A percentile compares a stretch with the other conserved stretches of the same genome.
These are phyloP conservation scores for Cremastinae sp. DNA, from an alignment of 2,888 invertebrate genomes.

Conservation along the genomic window DNA sequence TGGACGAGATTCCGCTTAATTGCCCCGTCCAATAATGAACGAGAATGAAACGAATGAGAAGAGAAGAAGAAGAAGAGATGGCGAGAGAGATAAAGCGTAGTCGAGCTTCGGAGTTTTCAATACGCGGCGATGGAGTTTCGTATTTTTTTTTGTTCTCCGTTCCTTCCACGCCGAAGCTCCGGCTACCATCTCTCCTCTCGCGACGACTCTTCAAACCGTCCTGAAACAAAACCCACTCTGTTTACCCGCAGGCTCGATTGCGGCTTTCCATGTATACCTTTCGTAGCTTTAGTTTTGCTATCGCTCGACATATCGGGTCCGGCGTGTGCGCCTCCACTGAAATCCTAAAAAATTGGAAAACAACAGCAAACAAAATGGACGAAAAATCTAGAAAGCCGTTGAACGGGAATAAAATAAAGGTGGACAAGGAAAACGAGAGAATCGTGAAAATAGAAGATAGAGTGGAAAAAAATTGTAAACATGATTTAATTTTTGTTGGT, in stretches of 20 bases:
- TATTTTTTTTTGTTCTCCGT: slow-evolving; percentile 7
- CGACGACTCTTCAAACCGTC: slow-evolving; percentile 48
- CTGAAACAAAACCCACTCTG: slow-evolving; percentile 50
- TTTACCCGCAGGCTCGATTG: slow-evolving; percentile 58
- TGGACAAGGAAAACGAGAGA: slow-evolving; percentile 18
- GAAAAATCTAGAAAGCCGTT: neutral
- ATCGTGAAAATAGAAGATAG: slow-evolving; percentile 1
- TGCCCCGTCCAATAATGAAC: slow-evolving; percentile 64
- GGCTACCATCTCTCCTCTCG: slow-evolving; percentile 28
- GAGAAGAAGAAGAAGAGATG: slow-evolving; percentile 34
- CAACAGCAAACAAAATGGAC: neutral
- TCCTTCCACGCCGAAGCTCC: slow-evolving; percentile 22
- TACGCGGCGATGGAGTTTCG: slow-evolving; percentile 28
- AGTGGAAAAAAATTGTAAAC: neutral
- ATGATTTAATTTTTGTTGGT: neutral
- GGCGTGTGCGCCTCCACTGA: slow-evolving; percentile 13
- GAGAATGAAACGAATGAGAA: slow-evolving; percentile 45
- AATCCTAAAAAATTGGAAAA: slow-evolving; percentile 3
- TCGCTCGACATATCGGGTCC: slow-evolving; percentile 29
- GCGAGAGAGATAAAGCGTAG: slow-evolving; percentile 40
- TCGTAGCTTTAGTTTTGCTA: slow-evolving; percentile 54
- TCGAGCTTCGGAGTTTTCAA: slow-evolving; percentile 21
- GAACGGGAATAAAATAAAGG: slow-evolving; percentile 1
- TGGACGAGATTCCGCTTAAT: slow-evolving; percentile 63
- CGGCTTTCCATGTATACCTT: slow-evolving; percentile 53